These are phyloP conservation scores for Tautogolabrus adspersus DNA, from an alignment of 2,113 vertebrate genomes.

Conservation along the genomic window DNA sequence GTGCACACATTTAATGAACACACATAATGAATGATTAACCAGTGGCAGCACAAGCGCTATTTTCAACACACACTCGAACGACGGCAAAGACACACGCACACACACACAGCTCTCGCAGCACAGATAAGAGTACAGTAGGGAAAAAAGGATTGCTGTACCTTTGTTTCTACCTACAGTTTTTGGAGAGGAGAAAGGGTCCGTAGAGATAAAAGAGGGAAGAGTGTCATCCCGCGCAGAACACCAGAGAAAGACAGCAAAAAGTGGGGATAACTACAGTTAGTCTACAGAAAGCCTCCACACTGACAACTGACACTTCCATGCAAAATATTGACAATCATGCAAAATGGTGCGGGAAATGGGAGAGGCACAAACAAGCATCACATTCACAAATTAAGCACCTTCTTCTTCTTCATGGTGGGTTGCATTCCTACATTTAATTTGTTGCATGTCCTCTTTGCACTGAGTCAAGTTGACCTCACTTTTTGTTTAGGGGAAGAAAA, in stretches of 20 bases:
- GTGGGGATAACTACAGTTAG: slow-evolving; percentile 63
- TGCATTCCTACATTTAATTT: background rate
- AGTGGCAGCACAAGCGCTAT: slow-evolving; percentile 21
- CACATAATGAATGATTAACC: slow-evolving; percentile 54
- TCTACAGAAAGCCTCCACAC: slow-evolving; percentile 15
- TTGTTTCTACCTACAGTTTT: slow-evolving; percentile 94
- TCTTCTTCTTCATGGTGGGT: background rate
- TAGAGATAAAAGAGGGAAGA: slow-evolving; percentile 61
- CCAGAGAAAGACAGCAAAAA: slow-evolving; percentile 67
- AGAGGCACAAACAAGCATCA: slow-evolving; percentile 22
- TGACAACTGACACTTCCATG: slow-evolving; percentile 52
- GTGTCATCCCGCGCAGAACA: slow-evolving; percentile 60
- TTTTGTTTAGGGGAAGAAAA: slow-evolving; percentile 2
- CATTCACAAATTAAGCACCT: background rate
- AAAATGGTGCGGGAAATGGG: slow-evolving; percentile 42
- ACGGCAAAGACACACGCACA: slow-evolving; percentile 3
- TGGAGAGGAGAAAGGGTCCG: slow-evolving; percentile 80
- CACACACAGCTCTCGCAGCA: slow-evolving; percentile 9
- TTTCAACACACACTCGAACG: slow-evolving; percentile 5
- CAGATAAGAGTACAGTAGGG: slow-evolving; percentile 27
- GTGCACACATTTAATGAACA: slow-evolving; percentile 52
- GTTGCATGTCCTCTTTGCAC: background rate
- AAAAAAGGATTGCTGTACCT: slow-evolving; percentile 86
- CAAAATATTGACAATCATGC: slow-evolving; percentile 67
- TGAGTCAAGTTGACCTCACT: background rate